Conservation (phyloP, 2,888 invertebrate species). For the Ceriagrion tenellum region DNA sequence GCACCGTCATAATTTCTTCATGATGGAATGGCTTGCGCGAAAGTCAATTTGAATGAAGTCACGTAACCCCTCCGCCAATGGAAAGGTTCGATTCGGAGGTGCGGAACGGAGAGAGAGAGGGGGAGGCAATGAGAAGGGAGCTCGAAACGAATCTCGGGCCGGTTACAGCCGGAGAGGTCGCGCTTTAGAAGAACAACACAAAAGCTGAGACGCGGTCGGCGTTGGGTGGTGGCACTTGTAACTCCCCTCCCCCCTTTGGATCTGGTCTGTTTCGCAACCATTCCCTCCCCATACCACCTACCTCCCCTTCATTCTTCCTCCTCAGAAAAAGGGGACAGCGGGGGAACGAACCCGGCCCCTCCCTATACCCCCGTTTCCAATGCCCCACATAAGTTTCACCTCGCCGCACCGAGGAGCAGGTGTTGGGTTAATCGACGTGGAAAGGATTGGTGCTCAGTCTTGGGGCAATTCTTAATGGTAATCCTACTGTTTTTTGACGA, state of each 20-base stretch:
- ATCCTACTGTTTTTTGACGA: no score
- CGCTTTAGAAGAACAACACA: not conserved
- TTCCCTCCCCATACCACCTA: no score
- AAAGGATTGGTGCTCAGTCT: no score
- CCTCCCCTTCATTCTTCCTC: no score
- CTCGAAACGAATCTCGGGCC: not conserved
- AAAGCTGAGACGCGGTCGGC: not conserved
- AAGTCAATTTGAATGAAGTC: not conserved
- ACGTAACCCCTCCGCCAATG: not conserved
- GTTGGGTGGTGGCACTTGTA: not conserved
- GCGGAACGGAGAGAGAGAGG: not conserved
- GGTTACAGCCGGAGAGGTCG: not conserved
- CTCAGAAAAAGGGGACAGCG: not conserved
- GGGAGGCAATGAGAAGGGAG: not conserved
- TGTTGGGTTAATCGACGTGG: no score
- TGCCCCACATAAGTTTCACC: not conserved
- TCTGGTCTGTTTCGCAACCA: conserved; percentile 12
- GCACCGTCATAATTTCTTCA: not conserved
- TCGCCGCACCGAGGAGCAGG: no score
- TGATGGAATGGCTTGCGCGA: no score
- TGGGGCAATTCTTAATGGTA: no score
- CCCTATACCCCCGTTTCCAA: not conserved
- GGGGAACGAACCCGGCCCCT: conserved; percentile 1
- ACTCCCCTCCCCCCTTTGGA: not conserved
- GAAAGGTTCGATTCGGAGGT: not conserved